phyloP scores from a whole-genome alignment of 37 sponge, comb jelly and placozoan genomes.

The Diacarnus erythraeanus region DNA sequence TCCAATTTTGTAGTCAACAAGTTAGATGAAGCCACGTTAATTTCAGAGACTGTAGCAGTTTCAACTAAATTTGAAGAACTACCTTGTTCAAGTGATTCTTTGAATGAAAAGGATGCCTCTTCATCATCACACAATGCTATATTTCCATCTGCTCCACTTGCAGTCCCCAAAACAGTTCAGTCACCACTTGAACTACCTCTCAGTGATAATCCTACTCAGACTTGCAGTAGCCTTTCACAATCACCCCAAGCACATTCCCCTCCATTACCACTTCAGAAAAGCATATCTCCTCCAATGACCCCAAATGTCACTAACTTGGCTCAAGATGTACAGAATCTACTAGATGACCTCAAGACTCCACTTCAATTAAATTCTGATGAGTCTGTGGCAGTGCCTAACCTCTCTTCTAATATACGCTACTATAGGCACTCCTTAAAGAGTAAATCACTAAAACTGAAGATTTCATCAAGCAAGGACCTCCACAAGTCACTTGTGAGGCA shows the following conservation, averaged over 20 bases:
- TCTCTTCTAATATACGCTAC: constrained; percentile 15
- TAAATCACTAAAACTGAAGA: neutral
- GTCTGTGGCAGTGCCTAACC: constrained; percentile 8
- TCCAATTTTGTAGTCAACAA: no score
- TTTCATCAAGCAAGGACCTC: neutral
- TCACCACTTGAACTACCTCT: neutral
- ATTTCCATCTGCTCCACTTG: neutral
- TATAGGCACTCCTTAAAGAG: constrained; percentile 29
- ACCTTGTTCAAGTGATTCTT: no score
- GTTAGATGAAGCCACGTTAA: no score
- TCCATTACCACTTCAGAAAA: no score
- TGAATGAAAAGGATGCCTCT: no score
- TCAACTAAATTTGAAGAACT: no score
- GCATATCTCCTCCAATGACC: neutral
- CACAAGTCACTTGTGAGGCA: no score
- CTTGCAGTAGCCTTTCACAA: neutral
- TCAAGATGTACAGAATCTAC: constrained; percentile 18
- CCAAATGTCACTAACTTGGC: neutral
- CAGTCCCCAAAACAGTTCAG: neutral
- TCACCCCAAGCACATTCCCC: no score
- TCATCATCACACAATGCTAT: neutral
- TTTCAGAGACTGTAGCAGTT: no score
- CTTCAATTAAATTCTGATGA: neutral
- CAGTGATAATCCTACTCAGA: neutral
- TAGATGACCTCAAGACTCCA: neutral